Percentiles rank a stretch among this genome's conserved stretches.
phyloP scores from a whole-genome alignment of 2,113 vertebrate species.

The Sander lucioperca region DNA sequence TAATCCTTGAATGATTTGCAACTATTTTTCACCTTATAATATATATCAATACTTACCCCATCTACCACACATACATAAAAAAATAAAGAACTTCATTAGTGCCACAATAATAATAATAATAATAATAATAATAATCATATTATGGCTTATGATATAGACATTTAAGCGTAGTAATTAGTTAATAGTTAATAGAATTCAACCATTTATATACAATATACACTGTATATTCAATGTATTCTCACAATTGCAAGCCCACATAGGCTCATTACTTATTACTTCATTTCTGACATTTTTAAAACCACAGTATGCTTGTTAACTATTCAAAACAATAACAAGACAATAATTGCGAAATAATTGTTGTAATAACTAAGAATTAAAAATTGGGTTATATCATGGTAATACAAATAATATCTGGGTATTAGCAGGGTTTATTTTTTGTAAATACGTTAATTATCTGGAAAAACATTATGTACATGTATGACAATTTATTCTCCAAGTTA shows the following conservation, averaged over 20 bases:
- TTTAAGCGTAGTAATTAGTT: background rate
- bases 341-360: background rate
- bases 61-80: background rate
- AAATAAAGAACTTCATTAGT: background rate
- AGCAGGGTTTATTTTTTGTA: background rate
- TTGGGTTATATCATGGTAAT: background rate
- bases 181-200: background rate
- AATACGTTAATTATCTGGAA: background rate
- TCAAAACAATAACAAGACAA: background rate
- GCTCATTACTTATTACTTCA: too few species aligned
- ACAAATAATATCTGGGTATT: background rate
- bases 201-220: background rate
- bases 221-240: background rate
- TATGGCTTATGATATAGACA: background rate
- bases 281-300: background rate
- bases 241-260: background rate
- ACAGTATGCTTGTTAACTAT: background rate
- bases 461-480: background rate
- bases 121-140: background rate
- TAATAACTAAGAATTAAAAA: background rate
- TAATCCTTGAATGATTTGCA: conserved; percentile 7
- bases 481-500: background rate
- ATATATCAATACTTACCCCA: conserved; percentile 4
- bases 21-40: conserved; percentile 12
- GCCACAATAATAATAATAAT: too few species aligned